phyloP scores from a whole-genome alignment of 2,888 invertebrate genomes.

The Noctua janthina region DNA sequence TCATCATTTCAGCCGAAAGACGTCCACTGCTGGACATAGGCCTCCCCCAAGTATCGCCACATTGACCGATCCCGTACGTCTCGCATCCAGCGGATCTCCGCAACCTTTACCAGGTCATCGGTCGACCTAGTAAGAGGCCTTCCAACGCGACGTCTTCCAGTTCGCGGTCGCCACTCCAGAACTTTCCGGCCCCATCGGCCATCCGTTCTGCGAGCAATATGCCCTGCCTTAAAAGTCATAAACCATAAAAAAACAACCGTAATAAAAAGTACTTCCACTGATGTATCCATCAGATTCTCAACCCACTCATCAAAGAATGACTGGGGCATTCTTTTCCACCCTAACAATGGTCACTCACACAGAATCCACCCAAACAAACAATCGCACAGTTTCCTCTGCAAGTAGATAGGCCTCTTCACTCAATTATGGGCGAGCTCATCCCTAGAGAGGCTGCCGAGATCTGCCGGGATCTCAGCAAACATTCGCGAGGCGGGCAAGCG shows the following conservation, averaged over 20 bases:
- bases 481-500: constrained; percentile 5
- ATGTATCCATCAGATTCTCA: background rate
- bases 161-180: too few species aligned
- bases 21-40: too few species aligned
- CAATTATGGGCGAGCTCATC: constrained; percentile 48
- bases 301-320: background rate
- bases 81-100: too few species aligned
- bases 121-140: too few species aligned
- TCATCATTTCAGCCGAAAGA: too few species aligned
- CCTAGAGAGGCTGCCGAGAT: constrained; percentile 33
- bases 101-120: too few species aligned
- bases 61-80: too few species aligned
- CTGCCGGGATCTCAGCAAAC: constrained; percentile 30
- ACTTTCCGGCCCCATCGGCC: too few species aligned
- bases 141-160: too few species aligned
- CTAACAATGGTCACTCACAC: background rate
- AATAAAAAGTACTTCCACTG: background rate
- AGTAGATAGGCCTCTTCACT: constrained; percentile 34
- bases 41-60: too few species aligned
- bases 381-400: background rate
- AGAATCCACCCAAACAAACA: constrained; percentile 28
- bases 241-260: background rate
- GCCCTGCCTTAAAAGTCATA: too few species aligned
- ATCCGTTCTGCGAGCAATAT: too few species aligned
- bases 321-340: background rate